These are phyloP conservation scores for Mamestra brassicae DNA, from an alignment of 2,888 invertebrate species.

Conservation along the genomic window DNA sequence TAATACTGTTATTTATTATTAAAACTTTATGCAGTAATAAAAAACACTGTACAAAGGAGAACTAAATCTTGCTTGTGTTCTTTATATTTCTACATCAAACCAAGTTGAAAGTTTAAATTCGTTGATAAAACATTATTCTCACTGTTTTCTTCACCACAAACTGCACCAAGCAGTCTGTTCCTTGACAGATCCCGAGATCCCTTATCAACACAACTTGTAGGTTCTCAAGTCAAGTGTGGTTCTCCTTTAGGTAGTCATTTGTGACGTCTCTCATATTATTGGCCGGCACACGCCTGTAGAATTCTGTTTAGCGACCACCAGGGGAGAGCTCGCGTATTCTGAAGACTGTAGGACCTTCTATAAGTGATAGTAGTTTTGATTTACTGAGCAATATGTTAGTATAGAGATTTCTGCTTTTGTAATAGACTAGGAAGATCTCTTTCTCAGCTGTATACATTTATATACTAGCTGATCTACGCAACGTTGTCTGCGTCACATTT, in stretches of 20 bases:
- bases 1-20: no score
- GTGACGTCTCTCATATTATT: slow-evolving; percentile 67
- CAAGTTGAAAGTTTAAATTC: background rate
- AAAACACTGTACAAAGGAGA: no score
- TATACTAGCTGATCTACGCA: no score
- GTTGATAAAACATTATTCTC: background rate
- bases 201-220: slow-evolving; percentile 23
- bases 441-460: no score
- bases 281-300: slow-evolving; percentile 59
- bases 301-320: slow-evolving; percentile 68
- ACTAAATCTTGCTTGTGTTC: no score
- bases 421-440: background rate
- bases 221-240: slow-evolving; percentile 36
- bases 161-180: background rate
- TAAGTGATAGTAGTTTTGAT: background rate
- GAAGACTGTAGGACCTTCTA: slow-evolving; percentile 8
- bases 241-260: slow-evolving; percentile 60
- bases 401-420: background rate
- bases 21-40: no score
- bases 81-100: no score
- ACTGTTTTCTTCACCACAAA: background rate
- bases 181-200: background rate
- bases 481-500: no score
- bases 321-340: slow-evolving; percentile 63
- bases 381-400: no score